A percentile compares a stretch with the other conserved stretches of the same genome.
Evolutionary conservation across 35 echinoderm and acorn worm genomes (phyloP).

Genomic region (Apostichopus japonicus): DNA sequence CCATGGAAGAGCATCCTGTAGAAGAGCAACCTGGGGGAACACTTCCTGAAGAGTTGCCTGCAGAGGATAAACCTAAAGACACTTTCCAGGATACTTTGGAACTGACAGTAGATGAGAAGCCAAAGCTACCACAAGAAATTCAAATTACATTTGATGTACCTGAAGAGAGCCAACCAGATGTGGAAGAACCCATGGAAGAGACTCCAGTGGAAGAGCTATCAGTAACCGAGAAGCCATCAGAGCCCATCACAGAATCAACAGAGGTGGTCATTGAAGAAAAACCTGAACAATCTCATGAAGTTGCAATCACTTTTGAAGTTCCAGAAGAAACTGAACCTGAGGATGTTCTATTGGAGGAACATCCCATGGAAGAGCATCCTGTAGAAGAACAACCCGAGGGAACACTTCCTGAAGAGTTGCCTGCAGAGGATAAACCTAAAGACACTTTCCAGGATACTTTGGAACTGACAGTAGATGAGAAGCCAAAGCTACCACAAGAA

Average conservation of each 20-base stretch:
- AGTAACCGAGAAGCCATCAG: not conserved
- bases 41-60: too few relatives aligned
- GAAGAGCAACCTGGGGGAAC: slow-evolving; percentile 18
- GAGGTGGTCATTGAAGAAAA: not conserved
- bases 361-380: slow-evolving; percentile 19
- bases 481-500: slow-evolving; percentile 33
- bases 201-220: not conserved
- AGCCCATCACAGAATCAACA: not conserved
- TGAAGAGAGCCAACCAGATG: slow-evolving; percentile 13
- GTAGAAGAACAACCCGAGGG: slow-evolving; percentile 32
- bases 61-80: slow-evolving; percentile 7
- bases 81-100: not conserved
- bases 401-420: too few relatives aligned
- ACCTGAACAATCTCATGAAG: slow-evolving; percentile 25
- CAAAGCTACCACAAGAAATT: slow-evolving; percentile 27
- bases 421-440: not conserved
- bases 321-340: not conserved
- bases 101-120: slow-evolving; percentile 44
- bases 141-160: not conserved
- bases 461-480: slow-evolving; percentile 33
- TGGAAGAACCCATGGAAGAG: slow-evolving; percentile 5
- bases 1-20: slow-evolving; percentile 19
- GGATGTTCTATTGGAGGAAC: slow-evolving; percentile 1
- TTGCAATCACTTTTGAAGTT: slow-evolving; percentile 21
- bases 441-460: slow-evolving; percentile 13